These are phyloP conservation scores for Sphenopsis melanotis DNA, from an alignment of 2,797 vertebrate species.

Conservation along the genomic window DNA sequence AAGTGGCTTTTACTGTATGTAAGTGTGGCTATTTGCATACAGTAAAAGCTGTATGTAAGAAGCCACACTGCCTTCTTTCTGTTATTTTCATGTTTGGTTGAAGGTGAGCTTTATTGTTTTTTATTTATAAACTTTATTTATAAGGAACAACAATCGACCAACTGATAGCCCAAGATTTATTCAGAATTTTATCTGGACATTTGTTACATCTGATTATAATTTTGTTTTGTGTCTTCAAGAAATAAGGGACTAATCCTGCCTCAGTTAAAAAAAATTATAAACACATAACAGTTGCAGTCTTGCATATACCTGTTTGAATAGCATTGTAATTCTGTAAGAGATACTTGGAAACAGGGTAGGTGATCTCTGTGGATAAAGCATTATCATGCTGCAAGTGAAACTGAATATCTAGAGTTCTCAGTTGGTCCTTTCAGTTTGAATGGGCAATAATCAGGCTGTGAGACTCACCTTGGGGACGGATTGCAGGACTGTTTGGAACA, in stretches of 20 bases:
- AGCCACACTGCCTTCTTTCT: background rate
- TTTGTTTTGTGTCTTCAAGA: background rate
- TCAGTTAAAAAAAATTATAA: background rate
- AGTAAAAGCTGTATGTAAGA: background rate
- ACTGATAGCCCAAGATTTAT: background rate
- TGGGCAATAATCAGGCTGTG: background rate
- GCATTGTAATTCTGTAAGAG: background rate
- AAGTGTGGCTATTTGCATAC: too few species aligned
- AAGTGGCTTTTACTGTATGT: too few species aligned
- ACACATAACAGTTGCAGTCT: background rate
- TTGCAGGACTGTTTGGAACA: background rate
- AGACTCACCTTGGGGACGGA: rapidly evolving
- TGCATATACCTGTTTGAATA: background rate
- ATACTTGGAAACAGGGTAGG: background rate
- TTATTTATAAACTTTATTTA: background rate
- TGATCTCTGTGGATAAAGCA: background rate
- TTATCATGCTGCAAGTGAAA: background rate
- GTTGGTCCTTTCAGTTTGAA: background rate
- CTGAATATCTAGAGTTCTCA: background rate
- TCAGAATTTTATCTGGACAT: background rate
- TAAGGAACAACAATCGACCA: background rate
- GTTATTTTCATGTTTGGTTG: background rate
- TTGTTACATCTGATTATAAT: background rate
- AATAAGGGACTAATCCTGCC: background rate
- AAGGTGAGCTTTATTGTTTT: background rate